phyloP scores from a whole-genome alignment of 2,113 vertebrate species.

The Poeciliopsis retropinna region DNA sequence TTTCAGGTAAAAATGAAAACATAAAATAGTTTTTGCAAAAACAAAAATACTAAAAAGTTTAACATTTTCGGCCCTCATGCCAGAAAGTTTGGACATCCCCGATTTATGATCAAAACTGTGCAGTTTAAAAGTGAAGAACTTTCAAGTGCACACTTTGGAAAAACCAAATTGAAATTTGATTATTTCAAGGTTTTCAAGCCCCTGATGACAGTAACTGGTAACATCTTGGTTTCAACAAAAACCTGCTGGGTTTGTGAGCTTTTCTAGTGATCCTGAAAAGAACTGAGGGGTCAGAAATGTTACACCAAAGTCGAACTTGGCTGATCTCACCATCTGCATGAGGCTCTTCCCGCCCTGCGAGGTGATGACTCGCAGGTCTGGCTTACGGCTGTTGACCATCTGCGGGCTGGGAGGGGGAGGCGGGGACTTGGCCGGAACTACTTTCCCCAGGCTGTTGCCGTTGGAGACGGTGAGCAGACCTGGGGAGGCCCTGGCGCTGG shows the following conservation, averaged over 20 bases:
- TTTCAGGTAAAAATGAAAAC: too few species aligned
- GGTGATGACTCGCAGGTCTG: constrained; percentile 96
- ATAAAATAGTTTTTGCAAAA: too few species aligned
- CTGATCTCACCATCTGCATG: constrained; percentile 94
- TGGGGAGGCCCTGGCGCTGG: constrained; percentile 93
- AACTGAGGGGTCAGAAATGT: constrained; percentile 6
- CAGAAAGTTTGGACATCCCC: too few species aligned
- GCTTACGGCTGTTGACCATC: constrained; percentile 90
- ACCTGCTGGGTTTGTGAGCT: background rate
- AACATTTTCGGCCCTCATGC: too few species aligned
- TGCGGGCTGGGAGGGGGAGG: constrained; percentile 85
- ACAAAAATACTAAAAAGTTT: too few species aligned
- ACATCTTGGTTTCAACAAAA: background rate
- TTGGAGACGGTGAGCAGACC: constrained; percentile 95
- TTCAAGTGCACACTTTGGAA: too few species aligned
- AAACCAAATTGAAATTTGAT: too few species aligned
- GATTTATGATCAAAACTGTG: too few species aligned
- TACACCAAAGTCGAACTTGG: constrained; percentile 21
- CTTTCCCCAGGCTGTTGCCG: constrained; percentile 93
- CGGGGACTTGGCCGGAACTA: constrained; percentile 92
- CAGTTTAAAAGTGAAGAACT: too few species aligned
- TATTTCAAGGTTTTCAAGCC: too few species aligned
- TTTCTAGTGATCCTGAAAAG: background rate
- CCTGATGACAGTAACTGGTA: background rate
- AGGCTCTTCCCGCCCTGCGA: constrained; percentile 94